Percentiles rank a stretch among this genome's conserved stretches.
Conservation (phyloP, 2,113 vertebrate genomes). For the Forbesichthys agassizii region DNA sequence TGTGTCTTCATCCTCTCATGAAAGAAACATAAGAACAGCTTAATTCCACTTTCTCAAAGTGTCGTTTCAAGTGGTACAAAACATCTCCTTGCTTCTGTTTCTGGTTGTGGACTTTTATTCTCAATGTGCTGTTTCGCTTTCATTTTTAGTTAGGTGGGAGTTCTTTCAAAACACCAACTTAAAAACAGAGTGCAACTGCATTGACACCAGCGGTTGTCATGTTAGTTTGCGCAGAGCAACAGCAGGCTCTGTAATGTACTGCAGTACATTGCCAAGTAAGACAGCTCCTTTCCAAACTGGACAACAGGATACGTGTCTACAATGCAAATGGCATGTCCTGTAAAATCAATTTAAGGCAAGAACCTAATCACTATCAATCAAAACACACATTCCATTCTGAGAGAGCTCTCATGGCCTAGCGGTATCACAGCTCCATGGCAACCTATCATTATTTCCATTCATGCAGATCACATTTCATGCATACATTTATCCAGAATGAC, state of each 20-base stretch:
- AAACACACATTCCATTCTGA: slow-evolving; percentile 31
- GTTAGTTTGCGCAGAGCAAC: too few species aligned
- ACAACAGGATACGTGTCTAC: slow-evolving; percentile 45
- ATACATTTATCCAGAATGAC: slow-evolving; percentile 69
- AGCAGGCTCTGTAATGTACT: slow-evolving; percentile 5
- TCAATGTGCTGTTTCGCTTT: slow-evolving; percentile 25
- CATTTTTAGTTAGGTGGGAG: slow-evolving; percentile 21
- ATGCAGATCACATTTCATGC: slow-evolving; percentile 66
- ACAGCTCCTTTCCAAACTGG: slow-evolving; percentile 19
- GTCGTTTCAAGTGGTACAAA: slow-evolving; percentile 55
- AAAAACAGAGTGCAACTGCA: slow-evolving; percentile 23
- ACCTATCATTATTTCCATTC: slow-evolving; percentile 31
- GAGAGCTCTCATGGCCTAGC: slow-evolving; percentile 32
- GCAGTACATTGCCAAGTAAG: not conserved
- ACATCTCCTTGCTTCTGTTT: slow-evolving; percentile 29
- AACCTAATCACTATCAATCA: slow-evolving; percentile 65
- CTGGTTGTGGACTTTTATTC: slow-evolving; percentile 26
- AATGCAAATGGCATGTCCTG: slow-evolving; percentile 56
- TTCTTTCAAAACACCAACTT: slow-evolving; percentile 32
- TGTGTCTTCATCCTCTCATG: slow-evolving; percentile 56
- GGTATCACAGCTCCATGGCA: slow-evolving; percentile 27
- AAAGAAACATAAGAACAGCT: slow-evolving; percentile 63
- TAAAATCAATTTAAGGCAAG: slow-evolving; percentile 66
- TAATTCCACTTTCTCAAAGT: slow-evolving; percentile 45
- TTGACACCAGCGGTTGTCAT: not conserved